Evolutionary conservation across 2,113 vertebrate genomes (phyloP).

Genomic region (Zootoca vivipara): DNA sequence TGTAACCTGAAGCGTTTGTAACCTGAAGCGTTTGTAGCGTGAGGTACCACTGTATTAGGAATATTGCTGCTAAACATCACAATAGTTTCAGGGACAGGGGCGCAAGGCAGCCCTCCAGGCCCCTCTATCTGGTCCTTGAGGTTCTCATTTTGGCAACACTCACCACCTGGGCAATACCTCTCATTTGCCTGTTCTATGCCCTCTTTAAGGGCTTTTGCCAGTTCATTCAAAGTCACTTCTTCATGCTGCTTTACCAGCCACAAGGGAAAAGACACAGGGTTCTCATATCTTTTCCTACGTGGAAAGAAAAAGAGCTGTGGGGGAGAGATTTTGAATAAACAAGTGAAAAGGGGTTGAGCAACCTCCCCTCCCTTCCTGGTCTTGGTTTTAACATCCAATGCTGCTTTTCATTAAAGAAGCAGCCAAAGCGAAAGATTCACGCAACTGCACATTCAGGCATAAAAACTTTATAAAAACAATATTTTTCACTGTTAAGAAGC

Average conservation of each 20-base stretch:
- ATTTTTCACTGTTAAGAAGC: constrained; percentile 2
- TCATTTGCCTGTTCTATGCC: no score
- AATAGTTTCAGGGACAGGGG: no score
- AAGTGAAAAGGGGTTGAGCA: background rate
- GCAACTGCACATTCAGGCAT: background rate
- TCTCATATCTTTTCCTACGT: background rate
- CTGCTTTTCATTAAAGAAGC: background rate
- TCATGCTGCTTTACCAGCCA: background rate
- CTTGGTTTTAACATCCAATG: background rate
- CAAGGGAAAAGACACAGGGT: background rate
- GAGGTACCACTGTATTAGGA: no score
- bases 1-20: no score
- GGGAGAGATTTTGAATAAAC: background rate
- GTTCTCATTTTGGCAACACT: no score
- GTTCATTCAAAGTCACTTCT: background rate
- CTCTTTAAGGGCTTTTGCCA: no score
- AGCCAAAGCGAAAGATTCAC: background rate
- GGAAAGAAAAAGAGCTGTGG: background rate
- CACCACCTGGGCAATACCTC: no score
- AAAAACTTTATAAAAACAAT: background rate
- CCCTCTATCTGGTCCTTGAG: no score
- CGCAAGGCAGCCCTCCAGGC: no score
- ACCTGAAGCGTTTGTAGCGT: no score
- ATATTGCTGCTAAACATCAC: no score
- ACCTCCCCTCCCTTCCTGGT: background rate